Base-by-base conservation (phyloP, 2,888 invertebrate species). In the Netelia fuscicornis region DNA sequence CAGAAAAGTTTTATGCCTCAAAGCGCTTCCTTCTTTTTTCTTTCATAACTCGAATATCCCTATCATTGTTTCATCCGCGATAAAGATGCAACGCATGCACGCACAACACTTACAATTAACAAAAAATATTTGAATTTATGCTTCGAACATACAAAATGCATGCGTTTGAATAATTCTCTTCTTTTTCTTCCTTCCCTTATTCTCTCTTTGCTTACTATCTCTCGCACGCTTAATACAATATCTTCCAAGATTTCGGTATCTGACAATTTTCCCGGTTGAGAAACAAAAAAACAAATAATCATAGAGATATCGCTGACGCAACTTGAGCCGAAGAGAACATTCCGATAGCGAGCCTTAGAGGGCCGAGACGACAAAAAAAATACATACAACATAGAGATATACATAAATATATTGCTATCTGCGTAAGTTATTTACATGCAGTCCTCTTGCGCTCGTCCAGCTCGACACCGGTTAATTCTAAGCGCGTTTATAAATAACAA, bases 401-500 rank as follows among this genome's bases (percentile, higher is more conserved):
- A 20, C 20, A 56, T 48, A 42, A 56, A 71, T 42, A 58, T 71
- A 71, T 71, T 71, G 58, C 54, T 71, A 71, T 6, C 56, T 42
- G 58, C 71, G 42, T 11, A 37, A 42, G 3, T 58, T 58, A 71
- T 71, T 71, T 71, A 71, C 71, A 71, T 58, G 71, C 71, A 71
- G 71, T 70, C 70, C 56, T 70, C 56, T 54, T 30, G 20, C 52
- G 23, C 42, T 67, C 65, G 5, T 37, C 37, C 37, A 6, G 37
- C 37, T 37, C 37, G 37, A 37, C 37, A 37, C 5, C 37, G 37
- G 37, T 37, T 37, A 37, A 37, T 37, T 37, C 37, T 37, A 37
- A 37, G 37, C 37, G 6, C 37, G 37, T 37, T 37, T 37, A 37
- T 13, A 48, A 48, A 48, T 48, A 48, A 48, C 48, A 13, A 48